These are phyloP conservation scores for Leptodactylus fuscus DNA, from an alignment of 2,113 vertebrate species.

Conservation along the genomic window DNA sequence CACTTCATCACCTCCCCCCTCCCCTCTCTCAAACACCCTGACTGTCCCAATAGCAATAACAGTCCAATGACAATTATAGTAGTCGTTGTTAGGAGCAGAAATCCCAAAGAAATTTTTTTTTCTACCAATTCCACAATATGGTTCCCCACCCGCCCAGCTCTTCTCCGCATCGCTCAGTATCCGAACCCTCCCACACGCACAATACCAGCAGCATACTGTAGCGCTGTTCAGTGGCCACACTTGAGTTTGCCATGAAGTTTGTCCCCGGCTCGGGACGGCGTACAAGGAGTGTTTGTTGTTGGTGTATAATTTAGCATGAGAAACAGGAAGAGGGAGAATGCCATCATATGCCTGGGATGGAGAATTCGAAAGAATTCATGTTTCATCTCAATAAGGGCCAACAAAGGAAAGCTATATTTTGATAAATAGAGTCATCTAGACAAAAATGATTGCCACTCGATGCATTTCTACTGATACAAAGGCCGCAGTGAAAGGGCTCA, in stretches of 20 bases:
- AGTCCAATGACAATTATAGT: too few relatives aligned
- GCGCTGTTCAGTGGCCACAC: constrained; percentile 64
- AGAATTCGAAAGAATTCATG: constrained; percentile 69
- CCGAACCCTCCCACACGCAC: constrained; percentile 51
- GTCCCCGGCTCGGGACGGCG: constrained; percentile 40
- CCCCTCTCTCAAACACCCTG: too few relatives aligned
- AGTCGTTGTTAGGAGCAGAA: too few relatives aligned
- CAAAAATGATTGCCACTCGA: constrained; percentile 60
- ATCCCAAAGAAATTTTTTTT: too few relatives aligned
- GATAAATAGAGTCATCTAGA: constrained; percentile 59
- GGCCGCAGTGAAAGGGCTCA: constrained; percentile 64
- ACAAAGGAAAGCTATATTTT: constrained; percentile 69
- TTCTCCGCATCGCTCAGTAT: too few relatives aligned
- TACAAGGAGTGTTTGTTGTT: constrained; percentile 49
- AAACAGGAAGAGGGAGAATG: constrained; percentile 70
- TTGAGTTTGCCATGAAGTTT: constrained; percentile 70
- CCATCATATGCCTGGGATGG: constrained; percentile 64
- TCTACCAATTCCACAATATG: too few relatives aligned
- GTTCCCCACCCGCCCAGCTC: too few relatives aligned
- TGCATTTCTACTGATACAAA: constrained; percentile 62
- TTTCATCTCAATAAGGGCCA: constrained; percentile 66
- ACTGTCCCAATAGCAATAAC: too few relatives aligned
- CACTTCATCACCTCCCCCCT: too few relatives aligned
- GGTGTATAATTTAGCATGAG: constrained; percentile 67
- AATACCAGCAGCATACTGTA: constrained; percentile 60